A percentile compares a stretch with the other conserved stretches of the same genome.
Conservation (phyloP, 2,888 invertebrate species). For the Hyposoter didymator region DNA sequence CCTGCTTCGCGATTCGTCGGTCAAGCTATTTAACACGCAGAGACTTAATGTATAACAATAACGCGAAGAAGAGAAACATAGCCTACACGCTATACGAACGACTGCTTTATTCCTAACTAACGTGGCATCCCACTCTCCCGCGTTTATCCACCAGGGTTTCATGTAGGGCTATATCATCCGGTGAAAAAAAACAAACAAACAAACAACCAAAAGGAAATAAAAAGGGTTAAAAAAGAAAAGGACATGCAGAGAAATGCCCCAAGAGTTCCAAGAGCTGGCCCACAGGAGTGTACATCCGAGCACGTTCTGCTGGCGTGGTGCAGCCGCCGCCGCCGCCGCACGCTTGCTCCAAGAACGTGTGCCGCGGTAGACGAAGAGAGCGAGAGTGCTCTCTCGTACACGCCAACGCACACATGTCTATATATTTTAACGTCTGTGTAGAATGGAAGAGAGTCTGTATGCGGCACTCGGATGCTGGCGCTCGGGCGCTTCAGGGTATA, state of each 20-base stretch:
- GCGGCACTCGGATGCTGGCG: constrained; percentile 53
- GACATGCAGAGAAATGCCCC: constrained; percentile 9
- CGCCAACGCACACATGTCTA: neutral
- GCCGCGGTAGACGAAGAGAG: constrained; percentile 38
- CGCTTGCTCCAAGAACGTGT: constrained; percentile 40
- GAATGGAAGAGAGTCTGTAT: neutral
- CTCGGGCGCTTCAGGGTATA: constrained; percentile 63
- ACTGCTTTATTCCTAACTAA: constrained; percentile 10
- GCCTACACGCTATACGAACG: neutral
- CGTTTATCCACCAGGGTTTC: neutral
- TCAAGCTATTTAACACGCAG: constrained; percentile 15
- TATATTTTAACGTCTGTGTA: neutral
- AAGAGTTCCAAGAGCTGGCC: constrained; percentile 42
- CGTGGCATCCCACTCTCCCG: constrained; percentile 7
- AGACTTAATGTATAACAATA: neutral
- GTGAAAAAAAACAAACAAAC: constrained; percentile 9
- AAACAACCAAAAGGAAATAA: constrained; percentile 1
- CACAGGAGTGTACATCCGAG: constrained; percentile 23
- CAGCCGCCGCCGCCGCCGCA: constrained; percentile 44
- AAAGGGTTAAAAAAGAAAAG: constrained; percentile 10
- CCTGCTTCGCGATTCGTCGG: constrained; percentile 26
- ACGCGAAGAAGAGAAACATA: neutral
- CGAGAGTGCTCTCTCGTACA: constrained; percentile 36
- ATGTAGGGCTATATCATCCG: constrained; percentile 22
- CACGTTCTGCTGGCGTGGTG: constrained; percentile 33